These are phyloP conservation scores for Cephus cinctus DNA, from an alignment of 1,140 invertebrate genomes.

Conservation along the genomic window DNA sequence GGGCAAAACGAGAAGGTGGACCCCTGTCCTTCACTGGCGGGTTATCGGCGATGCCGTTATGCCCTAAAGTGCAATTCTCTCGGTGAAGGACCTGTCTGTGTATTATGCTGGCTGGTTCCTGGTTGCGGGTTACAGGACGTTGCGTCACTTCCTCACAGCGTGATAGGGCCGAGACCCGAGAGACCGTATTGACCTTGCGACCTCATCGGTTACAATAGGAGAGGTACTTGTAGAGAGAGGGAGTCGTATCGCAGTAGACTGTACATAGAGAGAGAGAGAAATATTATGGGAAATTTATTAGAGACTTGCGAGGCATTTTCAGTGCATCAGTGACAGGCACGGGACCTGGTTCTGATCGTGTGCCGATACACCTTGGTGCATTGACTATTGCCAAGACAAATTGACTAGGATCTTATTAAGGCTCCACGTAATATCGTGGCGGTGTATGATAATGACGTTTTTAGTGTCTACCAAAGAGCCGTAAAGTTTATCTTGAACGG, in stretches of 20 bases:
- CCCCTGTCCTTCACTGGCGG: conserved; percentile 5
- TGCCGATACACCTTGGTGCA: background rate
- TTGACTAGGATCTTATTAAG: conserved; percentile 33
- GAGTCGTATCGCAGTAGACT: too few species aligned
- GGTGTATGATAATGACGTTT: conserved; percentile 26
- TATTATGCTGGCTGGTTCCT: background rate
- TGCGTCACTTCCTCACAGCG: background rate
- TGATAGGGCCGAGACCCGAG: background rate
- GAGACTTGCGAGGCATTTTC: too few species aligned
- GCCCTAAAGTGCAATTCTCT: conserved; percentile 45
- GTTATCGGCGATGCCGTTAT: conserved; percentile 47
- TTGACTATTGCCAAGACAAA: too few species aligned
- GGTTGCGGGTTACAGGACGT: background rate
- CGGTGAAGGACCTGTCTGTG: background rate
- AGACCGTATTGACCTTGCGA: background rate
- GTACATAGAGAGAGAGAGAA: too few species aligned
- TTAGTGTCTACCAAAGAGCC: conserved; percentile 29
- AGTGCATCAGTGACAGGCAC: conserved; percentile 1
- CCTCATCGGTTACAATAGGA: too few species aligned
- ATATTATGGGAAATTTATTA: too few species aligned
- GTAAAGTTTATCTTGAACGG: conserved; percentile 38
- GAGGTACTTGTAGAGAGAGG: too few species aligned
- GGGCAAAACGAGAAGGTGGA: too few species aligned
- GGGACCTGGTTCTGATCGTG: conserved; percentile 8
- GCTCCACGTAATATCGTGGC: conserved; percentile 10